Percentiles rank a stretch among this genome's conserved stretches.
phyloP scores from a whole-genome alignment of 1,140 invertebrate genomes.

The Scaptodrosophila lebanonensis region DNA sequence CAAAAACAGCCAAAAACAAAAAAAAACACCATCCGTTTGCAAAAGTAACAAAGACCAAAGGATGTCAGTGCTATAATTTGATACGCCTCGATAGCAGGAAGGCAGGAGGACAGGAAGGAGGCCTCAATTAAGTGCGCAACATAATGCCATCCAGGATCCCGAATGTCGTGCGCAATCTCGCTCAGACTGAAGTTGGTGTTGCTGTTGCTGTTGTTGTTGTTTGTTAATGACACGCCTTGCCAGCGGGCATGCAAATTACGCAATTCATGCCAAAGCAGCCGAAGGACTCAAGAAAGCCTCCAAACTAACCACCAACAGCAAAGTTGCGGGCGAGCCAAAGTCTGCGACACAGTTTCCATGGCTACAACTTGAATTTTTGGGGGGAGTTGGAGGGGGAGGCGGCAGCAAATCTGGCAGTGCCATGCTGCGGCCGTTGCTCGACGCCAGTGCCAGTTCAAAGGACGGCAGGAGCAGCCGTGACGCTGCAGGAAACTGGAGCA shows the following conservation, averaged over 20 bases:
- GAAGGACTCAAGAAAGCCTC: background rate
- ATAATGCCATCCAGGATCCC: slow-evolving; percentile 12
- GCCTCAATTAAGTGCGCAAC: slow-evolving; percentile 30
- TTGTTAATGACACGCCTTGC: slow-evolving; percentile 49
- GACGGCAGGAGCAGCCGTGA: slow-evolving; percentile 27
- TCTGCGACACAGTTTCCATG: slow-evolving; percentile 57
- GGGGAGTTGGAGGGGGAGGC: background rate
- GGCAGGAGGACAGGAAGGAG: slow-evolving; percentile 28
- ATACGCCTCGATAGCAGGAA: slow-evolving; percentile 53
- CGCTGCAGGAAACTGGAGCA: slow-evolving; percentile 60
- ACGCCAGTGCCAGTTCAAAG: background rate
- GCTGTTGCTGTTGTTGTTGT: slow-evolving; percentile 26
- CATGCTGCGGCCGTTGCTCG: background rate
- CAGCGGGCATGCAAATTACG: slow-evolving; percentile 54
- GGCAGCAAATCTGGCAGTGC: slow-evolving; percentile 15
- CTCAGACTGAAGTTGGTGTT: slow-evolving; percentile 9
- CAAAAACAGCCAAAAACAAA: slow-evolving; percentile 10
- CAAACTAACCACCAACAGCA: slow-evolving; percentile 12
- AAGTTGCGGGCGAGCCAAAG: slow-evolving; percentile 15
- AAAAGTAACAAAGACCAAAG: slow-evolving; percentile 24
- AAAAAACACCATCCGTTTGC: background rate
- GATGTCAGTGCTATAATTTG: slow-evolving; percentile 40
- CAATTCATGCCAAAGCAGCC: slow-evolving; percentile 41
- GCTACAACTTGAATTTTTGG: background rate
- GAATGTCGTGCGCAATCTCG: slow-evolving; percentile 47